Percentiles rank a stretch among this genome's conserved stretches.
Conservation (phyloP, 1,140 invertebrate genomes). For the Drosophila busckii region DNA sequence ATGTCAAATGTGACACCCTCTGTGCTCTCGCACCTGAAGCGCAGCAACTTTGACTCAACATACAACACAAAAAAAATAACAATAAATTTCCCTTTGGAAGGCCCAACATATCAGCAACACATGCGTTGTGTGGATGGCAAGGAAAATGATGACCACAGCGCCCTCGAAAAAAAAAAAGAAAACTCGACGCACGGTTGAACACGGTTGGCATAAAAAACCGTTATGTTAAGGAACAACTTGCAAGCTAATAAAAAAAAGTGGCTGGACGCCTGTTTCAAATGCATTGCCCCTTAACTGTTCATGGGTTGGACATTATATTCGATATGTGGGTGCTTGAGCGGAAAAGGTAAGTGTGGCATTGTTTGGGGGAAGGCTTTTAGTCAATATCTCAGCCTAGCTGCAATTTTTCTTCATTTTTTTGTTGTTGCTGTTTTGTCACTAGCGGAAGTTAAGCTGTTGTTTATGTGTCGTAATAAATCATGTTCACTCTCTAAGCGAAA, state of each 20-base stretch:
- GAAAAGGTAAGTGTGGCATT: slow-evolving; percentile 60
- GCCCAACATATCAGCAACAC: slow-evolving; percentile 10
- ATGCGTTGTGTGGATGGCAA: slow-evolving; percentile 23
- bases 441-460: slow-evolving; percentile 75
- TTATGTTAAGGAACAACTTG: slow-evolving; percentile 64
- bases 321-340: slow-evolving; percentile 63
- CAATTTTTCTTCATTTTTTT: slow-evolving; percentile 71
- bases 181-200: slow-evolving; percentile 60
- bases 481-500: slow-evolving; percentile 72
- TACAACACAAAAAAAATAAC: slow-evolving; percentile 47
- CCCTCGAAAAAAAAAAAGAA: too few species aligned
- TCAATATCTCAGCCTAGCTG: slow-evolving; percentile 67
- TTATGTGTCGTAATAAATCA: slow-evolving; percentile 77
- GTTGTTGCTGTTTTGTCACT: slow-evolving; percentile 29
- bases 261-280: slow-evolving; percentile 36
- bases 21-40: slow-evolving; percentile 57
- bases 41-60: slow-evolving; percentile 57
- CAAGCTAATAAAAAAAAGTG: slow-evolving; percentile 52
- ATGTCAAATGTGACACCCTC: slow-evolving; percentile 72
- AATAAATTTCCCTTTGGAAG: slow-evolving; percentile 68
- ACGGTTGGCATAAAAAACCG: slow-evolving; percentile 41
- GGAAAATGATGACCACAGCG: slow-evolving; percentile 64
- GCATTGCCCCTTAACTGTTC: slow-evolving; percentile 14
- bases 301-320: slow-evolving; percentile 47
- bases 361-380: slow-evolving; percentile 47